A percentile compares a stretch with the other conserved stretches of the same genome.
Evolutionary conservation across 2,113 vertebrate genomes (phyloP).

Genomic region (Gnathochromis pfefferi): DNA sequence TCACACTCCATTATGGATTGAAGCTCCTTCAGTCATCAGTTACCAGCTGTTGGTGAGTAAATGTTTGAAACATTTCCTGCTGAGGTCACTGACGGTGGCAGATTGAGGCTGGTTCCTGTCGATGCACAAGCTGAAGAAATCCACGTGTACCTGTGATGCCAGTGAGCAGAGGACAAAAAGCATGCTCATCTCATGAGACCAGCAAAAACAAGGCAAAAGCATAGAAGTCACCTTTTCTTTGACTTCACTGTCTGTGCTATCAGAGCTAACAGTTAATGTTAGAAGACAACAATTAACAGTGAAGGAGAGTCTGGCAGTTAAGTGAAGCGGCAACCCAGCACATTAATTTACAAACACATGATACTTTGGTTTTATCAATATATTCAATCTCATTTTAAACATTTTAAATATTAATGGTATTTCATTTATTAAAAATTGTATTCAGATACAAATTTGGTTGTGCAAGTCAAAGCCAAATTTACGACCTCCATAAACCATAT

Average conservation of each 20-base stretch:
- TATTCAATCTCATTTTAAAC: background rate
- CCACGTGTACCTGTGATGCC: background rate
- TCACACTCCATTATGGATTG: background rate
- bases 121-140: background rate
- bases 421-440: background rate
- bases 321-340: background rate
- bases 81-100: background rate
- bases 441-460: background rate
- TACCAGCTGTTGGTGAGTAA: background rate
- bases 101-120: background rate
- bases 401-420: background rate
- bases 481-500: background rate
- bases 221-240: background rate
- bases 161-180: background rate
- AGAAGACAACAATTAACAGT: background rate
- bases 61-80: background rate
- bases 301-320: background rate
- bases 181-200: background rate
- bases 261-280: background rate
- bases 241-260: background rate
- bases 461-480: background rate
- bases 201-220: background rate
- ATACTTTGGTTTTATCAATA: background rate
- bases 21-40: background rate
- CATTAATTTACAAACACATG: background rate